Base-by-base conservation (phyloP, 2,113 vertebrate species). In the Ciconia stormi region DNA sequence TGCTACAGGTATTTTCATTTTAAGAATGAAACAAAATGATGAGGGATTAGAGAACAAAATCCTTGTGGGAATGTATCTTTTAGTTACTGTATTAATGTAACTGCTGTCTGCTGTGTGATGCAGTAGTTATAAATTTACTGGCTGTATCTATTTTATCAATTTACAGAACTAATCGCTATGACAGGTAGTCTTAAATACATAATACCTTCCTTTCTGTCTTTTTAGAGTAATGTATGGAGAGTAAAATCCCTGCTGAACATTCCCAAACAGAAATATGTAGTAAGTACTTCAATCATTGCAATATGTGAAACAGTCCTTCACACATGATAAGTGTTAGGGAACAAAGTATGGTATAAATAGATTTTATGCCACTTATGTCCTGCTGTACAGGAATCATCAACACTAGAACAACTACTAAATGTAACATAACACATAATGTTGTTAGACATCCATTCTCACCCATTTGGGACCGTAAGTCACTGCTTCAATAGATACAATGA, bases 1-100 rank as follows among this genome's bases (percentile, higher is more conserved):
- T 91, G 66, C 90, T 91, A 93, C 78, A 93, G 78, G 56, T 96
- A 78, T 90, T 96, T 85, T 85, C 25, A 82, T 97, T 94, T 83
- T 72, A 88, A 88, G 81, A 89, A 69, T 70, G 59, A 89, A 88
- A 55, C 15, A 79, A 91, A 84, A 85, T 81, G 26, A 82, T 82
- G 89, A 89, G 30, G 56, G 59, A 95, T 95, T 92, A 92, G 62
- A 89, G 34, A 94, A 88, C 10, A 87, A 94, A 96, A 96, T 90
- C 26, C 63, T 83, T 62, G 14, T 0, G 13, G 80, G 55, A 89
- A 71, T 66, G 6, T 71, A 63, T 85, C 21, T 87, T 96, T 92
- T 67, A 77, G 53, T 90, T 83, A 73, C 38, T 46, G 20, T 86
- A 74, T 26, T 83, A 59, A 63, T 87, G n/a, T 44, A 89, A n/a